Conservation (phyloP, 2,797 vertebrate species). For the Echeneis naucrates region DNA sequence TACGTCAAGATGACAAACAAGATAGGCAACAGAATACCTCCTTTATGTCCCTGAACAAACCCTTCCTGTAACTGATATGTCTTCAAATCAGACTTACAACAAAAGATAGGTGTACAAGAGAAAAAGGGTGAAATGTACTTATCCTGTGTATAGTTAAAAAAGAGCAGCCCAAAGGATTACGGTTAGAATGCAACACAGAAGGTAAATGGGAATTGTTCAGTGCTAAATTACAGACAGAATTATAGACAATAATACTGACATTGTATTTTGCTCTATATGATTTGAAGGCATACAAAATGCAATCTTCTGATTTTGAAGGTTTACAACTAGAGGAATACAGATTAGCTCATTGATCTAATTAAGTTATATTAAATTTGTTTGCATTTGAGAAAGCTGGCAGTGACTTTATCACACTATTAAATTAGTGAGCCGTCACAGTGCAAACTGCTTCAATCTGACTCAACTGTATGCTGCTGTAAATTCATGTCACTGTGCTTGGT, state of each 20-base stretch:
- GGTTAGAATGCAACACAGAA: not conserved
- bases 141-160: conserved; percentile 3
- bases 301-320: too few species aligned
- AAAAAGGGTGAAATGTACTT: conserved; percentile 12
- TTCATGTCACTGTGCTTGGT: not conserved
- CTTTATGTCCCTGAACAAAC: conserved; percentile 58
- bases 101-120: conserved; percentile 21
- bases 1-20: conserved; percentile 73
- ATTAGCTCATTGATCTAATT: not conserved
- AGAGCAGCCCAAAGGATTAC: not conserved
- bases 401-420: not conserved
- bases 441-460: not conserved
- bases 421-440: not conserved
- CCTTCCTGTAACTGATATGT: conserved; percentile 55
- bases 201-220: not conserved
- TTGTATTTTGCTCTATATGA: conserved; percentile 7
- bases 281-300: too few species aligned
- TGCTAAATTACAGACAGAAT: conserved; percentile 18
- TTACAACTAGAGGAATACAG: too few species aligned
- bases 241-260: not conserved
- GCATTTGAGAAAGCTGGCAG: not conserved
- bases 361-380: not conserved
- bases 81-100: conserved; percentile 22
- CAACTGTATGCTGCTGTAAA: not conserved
- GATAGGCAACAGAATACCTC: conserved; percentile 67